Conservation (phyloP, 1,140 invertebrate genomes). For the Eumaeus atala region DNA sequence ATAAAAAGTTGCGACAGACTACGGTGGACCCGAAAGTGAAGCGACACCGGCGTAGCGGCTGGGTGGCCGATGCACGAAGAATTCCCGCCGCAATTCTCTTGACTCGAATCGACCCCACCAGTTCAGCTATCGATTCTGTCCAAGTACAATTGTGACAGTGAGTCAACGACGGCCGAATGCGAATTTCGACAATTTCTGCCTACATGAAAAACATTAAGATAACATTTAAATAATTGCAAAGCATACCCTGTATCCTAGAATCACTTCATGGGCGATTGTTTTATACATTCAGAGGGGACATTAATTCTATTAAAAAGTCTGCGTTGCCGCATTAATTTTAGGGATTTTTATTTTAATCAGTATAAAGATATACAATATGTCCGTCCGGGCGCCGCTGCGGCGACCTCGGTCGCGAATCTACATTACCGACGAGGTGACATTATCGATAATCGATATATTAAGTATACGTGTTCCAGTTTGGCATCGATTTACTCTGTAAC, state of each 20-base stretch:
- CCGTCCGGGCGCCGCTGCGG: constrained; percentile 34
- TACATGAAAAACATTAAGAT: constrained; percentile 78
- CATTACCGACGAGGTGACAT: constrained; percentile 66
- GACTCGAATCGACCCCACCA: constrained; percentile 4
- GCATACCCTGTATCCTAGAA: constrained; percentile 83
- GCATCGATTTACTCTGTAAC: constrained; percentile 65
- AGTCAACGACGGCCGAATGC: constrained; percentile 39
- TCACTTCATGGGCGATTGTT: constrained; percentile 78
- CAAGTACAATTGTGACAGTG: constrained; percentile 24
- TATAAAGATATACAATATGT: constrained; percentile 66
- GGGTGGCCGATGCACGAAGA: constrained; percentile 38
- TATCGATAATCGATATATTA: constrained; percentile 63
- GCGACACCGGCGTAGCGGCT: constrained; percentile 42
- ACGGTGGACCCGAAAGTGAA: constrained; percentile 66
- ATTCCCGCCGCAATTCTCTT: constrained; percentile 25
- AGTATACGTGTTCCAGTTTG: constrained; percentile 69
- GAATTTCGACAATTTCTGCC: constrained; percentile 55
- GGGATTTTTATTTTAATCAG: constrained; percentile 60
- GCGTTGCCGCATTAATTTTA: constrained; percentile 62
- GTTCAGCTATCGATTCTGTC: constrained; percentile 3
- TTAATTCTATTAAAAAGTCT: constrained; percentile 63
- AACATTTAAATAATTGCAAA: constrained; percentile 81
- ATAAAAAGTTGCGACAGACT: constrained; percentile 68
- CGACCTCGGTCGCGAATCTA: constrained; percentile 41
- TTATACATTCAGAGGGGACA: constrained; percentile 68